phyloP scores from a whole-genome alignment of 2,113 vertebrate genomes.

The Leucopternis melanops region DNA sequence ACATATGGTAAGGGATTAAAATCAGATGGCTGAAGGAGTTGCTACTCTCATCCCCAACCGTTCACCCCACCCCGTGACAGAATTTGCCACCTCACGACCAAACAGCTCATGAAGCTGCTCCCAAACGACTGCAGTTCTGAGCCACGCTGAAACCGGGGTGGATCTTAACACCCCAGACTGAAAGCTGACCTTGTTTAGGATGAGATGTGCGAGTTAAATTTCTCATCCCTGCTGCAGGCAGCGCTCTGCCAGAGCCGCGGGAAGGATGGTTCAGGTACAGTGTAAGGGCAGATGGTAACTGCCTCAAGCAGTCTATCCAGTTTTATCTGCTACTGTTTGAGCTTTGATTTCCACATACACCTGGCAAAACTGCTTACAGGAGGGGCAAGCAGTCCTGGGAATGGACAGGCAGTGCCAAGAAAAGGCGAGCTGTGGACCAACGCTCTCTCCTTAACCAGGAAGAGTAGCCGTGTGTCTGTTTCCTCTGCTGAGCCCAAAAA shows the following conservation, averaged over 20 bases:
- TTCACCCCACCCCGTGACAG: background rate
- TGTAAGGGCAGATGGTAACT: background rate
- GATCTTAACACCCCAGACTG: background rate
- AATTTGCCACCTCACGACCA: background rate
- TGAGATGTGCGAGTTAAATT: background rate
- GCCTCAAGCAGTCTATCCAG: background rate
- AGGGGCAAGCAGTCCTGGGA: background rate
- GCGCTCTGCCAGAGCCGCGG: background rate
- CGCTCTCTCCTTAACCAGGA: background rate
- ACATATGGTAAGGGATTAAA: conserved; percentile 27
- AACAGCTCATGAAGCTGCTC: background rate
- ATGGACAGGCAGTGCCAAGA: background rate
- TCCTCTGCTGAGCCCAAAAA: background rate
- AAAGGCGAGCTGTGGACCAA: background rate
- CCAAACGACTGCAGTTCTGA: background rate
- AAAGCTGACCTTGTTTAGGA: background rate
- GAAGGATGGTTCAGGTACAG: background rate
- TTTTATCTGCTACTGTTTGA: background rate
- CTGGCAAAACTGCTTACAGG: background rate
- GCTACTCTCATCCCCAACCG: background rate
- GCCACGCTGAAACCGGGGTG: background rate
- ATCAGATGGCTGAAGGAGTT: conserved; percentile 22
- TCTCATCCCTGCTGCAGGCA: background rate
- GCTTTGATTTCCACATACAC: background rate
- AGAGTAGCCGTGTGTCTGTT: background rate